These are phyloP conservation scores for Dyspetes luteomarginatus DNA, from an alignment of 2,888 invertebrate species.

Conservation along the genomic window DNA sequence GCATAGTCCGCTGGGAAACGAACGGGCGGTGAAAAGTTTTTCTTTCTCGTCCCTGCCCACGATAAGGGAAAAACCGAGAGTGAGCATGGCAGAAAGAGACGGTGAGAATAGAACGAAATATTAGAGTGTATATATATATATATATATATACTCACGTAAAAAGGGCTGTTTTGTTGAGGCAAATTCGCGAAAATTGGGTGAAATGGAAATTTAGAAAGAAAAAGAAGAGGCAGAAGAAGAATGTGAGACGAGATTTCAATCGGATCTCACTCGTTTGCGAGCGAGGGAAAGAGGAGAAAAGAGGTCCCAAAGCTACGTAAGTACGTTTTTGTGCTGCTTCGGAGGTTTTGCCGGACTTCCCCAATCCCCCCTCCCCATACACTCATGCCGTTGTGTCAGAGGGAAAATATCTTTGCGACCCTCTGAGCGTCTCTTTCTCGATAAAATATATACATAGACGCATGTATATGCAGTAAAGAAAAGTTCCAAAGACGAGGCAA, in stretches of 20 bases:
- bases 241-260: constrained; percentile 62
- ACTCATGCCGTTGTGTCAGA: constrained; percentile 10
- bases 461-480: constrained; percentile 6
- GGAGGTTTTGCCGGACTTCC: constrained; percentile 34
- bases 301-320: constrained; percentile 45
- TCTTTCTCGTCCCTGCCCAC: constrained; percentile 12
- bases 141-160: constrained; percentile 33
- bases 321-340: constrained; percentile 52
- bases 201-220: constrained; percentile 61
- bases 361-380: neutral
- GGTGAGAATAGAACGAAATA: constrained; percentile 36
- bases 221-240: constrained; percentile 28
- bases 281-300: constrained; percentile 34
- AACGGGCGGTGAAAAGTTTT: constrained; percentile 61
- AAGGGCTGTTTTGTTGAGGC: constrained; percentile 53
- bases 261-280: constrained; percentile 48
- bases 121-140: constrained; percentile 43
- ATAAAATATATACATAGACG: constrained; percentile 21
- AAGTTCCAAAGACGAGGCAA: constrained; percentile 44
- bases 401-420: constrained; percentile 47
- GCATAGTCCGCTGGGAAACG: constrained; percentile 59
- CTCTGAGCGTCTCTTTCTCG: constrained; percentile 33
- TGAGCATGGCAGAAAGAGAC: constrained; percentile 21
- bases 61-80: constrained; percentile 40
- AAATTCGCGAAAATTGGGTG: constrained; percentile 61